Base-by-base conservation (phyloP, 2,888 invertebrate genomes). In the Morpho helenor region DNA sequence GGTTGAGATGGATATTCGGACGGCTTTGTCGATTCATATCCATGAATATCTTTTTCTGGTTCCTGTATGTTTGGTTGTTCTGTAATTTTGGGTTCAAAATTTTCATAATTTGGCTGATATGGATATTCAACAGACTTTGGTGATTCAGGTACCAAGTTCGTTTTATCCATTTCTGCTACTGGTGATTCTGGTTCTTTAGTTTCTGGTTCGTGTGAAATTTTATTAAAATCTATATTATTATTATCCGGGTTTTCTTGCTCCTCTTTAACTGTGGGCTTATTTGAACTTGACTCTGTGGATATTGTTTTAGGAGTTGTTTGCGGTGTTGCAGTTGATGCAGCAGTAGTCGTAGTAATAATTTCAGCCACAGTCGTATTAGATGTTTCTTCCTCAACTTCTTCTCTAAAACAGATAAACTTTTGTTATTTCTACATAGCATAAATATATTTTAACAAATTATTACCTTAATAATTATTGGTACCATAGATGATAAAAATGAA, bases 371-470 rank as follows among this genome's bases (percentile, higher is more conserved):
- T 61, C 16, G 58, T 61, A 42, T 62, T 68, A 43, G 46, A 52
- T 31, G 31, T 31, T 7, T 59, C 56, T 43, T 62, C 68, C 16
- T 64, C 68, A n/a, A 71, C 68, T 61, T 82, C 84, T 67, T 87
- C 87, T 0, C 83, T 81, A 65, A 62, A 77, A 77, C 10, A 23
- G n/a, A 31, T 31, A 31, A 31, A 31, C 31, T 31, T 31, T 31
- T 31, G 3, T 31, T 31, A 5, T 31, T 31, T 31, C 3, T 31
- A 5, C 31, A 31, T 5, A 31, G 31, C 31, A 3, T 2, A 31
- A 31, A 31, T 31, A 31, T 31, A 31, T 31, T 31, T 31, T 3
- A 31, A 31, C 31, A 31, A 31, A 31, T 31, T 31, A 31, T 31
- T 31, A 31, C 31, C 31, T 31, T 5, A 31, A 31, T 31, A 31